These are phyloP conservation scores for Synchiropus splendidus DNA, from an alignment of 2,113 vertebrate genomes.

Conservation along the genomic window DNA sequence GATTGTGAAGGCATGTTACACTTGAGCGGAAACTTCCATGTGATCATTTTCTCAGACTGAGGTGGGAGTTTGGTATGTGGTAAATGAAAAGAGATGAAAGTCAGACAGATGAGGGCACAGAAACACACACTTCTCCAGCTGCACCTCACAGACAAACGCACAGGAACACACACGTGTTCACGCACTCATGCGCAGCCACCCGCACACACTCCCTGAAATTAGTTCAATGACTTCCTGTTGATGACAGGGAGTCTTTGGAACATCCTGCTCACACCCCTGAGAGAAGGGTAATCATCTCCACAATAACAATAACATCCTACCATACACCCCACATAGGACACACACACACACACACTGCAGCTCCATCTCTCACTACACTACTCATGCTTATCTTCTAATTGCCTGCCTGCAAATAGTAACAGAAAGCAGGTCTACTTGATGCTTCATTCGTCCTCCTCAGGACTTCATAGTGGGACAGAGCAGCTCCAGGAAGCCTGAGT, in stretches of 20 bases:
- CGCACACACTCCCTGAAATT: too few relatives aligned
- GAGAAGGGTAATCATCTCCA: too few relatives aligned
- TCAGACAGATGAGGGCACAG: too few relatives aligned
- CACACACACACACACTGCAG: conserved; percentile 3
- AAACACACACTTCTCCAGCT: too few relatives aligned
- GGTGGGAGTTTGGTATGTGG: too few relatives aligned
- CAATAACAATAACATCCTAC: conserved; percentile 22
- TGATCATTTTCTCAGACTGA: too few relatives aligned
- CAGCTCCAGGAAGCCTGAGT: conserved; percentile 26
- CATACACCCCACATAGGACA: conserved; percentile 5
- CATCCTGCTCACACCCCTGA: too few relatives aligned
- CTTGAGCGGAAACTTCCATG: too few relatives aligned
- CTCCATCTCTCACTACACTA: conserved; percentile 18
- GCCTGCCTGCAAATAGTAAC: conserved; percentile 39
- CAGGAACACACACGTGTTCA: neutral
- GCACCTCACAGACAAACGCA: neutral
- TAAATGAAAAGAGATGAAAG: too few relatives aligned
- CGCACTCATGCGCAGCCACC: conserved; percentile 3
- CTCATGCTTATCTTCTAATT: conserved; percentile 55
- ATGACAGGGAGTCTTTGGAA: too few relatives aligned
- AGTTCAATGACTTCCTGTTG: too few relatives aligned
- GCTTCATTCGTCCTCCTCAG: conserved; percentile 18
- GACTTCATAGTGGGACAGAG: conserved; percentile 27
- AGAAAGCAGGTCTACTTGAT: conserved; percentile 7
- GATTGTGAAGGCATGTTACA: too few relatives aligned